Evolutionary conservation across 1,140 invertebrate species (phyloP).

Genomic region (Drosophila paulistorum): DNA sequence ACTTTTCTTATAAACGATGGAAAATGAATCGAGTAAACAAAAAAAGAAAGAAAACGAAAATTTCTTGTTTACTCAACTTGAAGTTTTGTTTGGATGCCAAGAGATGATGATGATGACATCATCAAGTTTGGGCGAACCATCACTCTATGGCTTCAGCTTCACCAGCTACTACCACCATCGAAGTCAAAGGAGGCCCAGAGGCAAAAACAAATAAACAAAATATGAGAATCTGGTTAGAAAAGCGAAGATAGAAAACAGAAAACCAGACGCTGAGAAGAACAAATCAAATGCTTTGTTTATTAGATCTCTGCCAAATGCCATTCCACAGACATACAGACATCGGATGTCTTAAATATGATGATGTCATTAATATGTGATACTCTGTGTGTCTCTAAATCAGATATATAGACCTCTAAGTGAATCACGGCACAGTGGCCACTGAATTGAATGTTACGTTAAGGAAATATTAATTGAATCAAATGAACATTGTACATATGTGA

Average conservation of each 20-base stretch:
- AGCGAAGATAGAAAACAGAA: neutral
- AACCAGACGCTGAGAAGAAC: neutral
- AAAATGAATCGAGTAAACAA: constrained; percentile 9
- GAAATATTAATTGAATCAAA: constrained; percentile 18
- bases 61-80: constrained; percentile 14
- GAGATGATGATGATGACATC: constrained; percentile 33
- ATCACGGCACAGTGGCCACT: neutral
- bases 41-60: constrained; percentile 1
- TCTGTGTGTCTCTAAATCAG: neutral
- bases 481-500: constrained; percentile 16
- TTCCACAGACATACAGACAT: too few relatives aligned
- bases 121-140: constrained; percentile 8
- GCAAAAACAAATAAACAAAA: neutral
- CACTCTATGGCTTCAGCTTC: constrained; percentile 33
- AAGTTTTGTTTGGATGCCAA: constrained; percentile 10
- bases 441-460: neutral
- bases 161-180: constrained; percentile 1
- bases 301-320: neutral
- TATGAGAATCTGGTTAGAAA: neutral
- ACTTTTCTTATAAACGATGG: neutral
- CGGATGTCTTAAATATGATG: neutral
- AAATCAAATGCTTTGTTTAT: constrained; percentile 14
- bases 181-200: neutral
- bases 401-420: neutral
- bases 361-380: constrained; percentile 15